These are phyloP conservation scores for Atethmia centrago DNA, from an alignment of 2,888 invertebrate species.

Conservation along the genomic window DNA sequence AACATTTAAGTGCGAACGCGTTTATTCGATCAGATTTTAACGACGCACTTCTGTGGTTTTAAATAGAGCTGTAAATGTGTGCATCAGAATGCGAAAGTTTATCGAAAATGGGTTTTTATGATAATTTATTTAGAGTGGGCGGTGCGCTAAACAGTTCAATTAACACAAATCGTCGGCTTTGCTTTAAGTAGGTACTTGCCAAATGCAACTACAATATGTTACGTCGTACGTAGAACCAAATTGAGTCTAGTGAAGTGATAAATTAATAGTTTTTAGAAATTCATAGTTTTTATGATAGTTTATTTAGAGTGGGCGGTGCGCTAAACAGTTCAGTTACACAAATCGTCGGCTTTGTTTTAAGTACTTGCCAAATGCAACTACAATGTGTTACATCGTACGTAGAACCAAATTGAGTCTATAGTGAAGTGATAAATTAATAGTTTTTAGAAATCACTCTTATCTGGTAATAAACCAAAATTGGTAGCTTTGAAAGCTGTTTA, in stretches of 20 bases:
- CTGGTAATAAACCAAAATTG: neutral
- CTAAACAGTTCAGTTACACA: neutral
- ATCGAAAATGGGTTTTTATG: neutral
- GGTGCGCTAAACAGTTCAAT: neutral
- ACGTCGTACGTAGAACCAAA: neutral
- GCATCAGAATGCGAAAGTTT: slow-evolving; percentile 3
- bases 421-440: slow-evolving; percentile 12
- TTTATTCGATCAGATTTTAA: slow-evolving; percentile 31
- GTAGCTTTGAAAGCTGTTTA: neutral
- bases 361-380: neutral
- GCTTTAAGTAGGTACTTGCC: neutral
- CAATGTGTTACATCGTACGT: neutral
- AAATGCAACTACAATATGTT: neutral
- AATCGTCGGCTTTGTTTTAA: neutral
- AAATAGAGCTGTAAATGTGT: slow-evolving; percentile 17
- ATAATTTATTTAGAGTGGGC: neutral
- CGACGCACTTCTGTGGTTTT: slow-evolving; percentile 7
- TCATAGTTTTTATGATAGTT: neutral
- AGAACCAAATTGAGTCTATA: neutral
- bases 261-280: slow-evolving; percentile 20
- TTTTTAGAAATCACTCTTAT: slow-evolving; percentile 1
- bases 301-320: neutral
- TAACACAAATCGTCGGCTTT: slow-evolving; percentile 6
- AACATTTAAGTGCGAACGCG: slow-evolving; percentile 13
- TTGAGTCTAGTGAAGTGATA: neutral